phyloP scores from a whole-genome alignment of 2,797 vertebrate species.

The Astyanax mexicanus region DNA sequence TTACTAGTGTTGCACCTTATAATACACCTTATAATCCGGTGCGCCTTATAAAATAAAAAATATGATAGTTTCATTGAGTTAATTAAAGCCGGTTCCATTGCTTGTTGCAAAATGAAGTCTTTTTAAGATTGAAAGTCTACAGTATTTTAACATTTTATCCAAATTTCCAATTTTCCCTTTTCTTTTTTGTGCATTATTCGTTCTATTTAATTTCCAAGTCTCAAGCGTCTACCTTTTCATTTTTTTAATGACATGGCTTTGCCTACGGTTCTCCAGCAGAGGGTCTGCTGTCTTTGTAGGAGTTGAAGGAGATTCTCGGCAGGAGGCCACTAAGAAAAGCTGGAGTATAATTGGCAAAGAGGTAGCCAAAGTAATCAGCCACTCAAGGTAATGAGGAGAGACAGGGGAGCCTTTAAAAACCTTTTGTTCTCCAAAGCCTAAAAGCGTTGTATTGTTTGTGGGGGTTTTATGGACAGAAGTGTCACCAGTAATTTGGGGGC shows the following conservation, averaged over 20 bases:
- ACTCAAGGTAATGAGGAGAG: slow-evolving; percentile 62
- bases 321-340: slow-evolving; percentile 58
- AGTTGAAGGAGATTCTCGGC: slow-evolving; percentile 53
- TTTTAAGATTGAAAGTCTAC: neutral
- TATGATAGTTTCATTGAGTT: too few species aligned
- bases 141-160: slow-evolving; percentile 11
- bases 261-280: slow-evolving; percentile 52
- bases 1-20: too few species aligned
- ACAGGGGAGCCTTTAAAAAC: slow-evolving; percentile 69
- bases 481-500: slow-evolving; percentile 67
- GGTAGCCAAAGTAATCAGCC: slow-evolving; percentile 61
- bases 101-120: too few species aligned
- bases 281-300: slow-evolving; percentile 46
- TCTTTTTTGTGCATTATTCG: slow-evolving; percentile 13
- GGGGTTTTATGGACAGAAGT: slow-evolving; percentile 46
- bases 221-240: slow-evolving; percentile 10
- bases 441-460: slow-evolving; percentile 44
- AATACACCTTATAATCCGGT: too few species aligned
- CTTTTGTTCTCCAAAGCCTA: slow-evolving; percentile 69
- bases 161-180: slow-evolving; percentile 26
- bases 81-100: too few species aligned
- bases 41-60: too few species aligned
- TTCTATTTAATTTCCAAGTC: slow-evolving; percentile 31
- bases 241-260: slow-evolving; percentile 7
- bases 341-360: slow-evolving; percentile 54